phyloP scores from a whole-genome alignment of 2,888 invertebrate species.

The Eupithecia tripunctaria region DNA sequence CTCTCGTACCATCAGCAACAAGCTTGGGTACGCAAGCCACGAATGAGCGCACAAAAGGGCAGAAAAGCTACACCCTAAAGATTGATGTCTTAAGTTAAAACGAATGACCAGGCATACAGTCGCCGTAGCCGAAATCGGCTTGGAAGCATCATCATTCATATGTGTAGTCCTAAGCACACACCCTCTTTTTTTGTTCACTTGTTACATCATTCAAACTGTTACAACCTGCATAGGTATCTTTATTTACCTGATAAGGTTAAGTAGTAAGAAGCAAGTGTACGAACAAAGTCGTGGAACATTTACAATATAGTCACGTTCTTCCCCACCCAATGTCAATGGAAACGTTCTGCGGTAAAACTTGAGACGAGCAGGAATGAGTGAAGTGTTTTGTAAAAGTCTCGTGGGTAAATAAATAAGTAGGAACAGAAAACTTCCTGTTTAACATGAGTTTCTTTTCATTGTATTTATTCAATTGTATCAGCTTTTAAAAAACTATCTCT shows the following conservation, averaged over 20 bases:
- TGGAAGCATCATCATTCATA: too few species aligned
- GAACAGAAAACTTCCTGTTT: constrained; percentile 1
- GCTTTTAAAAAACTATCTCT: background rate
- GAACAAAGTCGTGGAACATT: background rate
- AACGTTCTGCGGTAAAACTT: constrained; percentile 1
- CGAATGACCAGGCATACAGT: too few species aligned
- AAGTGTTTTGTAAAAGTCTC: constrained; percentile 9
- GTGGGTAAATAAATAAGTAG: constrained; percentile 1
- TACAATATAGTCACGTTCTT: background rate
- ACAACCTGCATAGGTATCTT: background rate
- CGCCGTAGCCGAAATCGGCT: too few species aligned
- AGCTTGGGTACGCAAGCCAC: too few species aligned
- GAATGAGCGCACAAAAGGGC: too few species aligned
- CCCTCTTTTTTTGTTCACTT: background rate
- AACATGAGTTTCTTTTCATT: background rate
- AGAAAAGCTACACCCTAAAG: too few species aligned
- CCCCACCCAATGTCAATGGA: constrained; percentile 5
- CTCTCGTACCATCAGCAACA: too few species aligned
- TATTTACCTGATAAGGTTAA: background rate
- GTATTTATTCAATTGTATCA: background rate
- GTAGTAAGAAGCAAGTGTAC: background rate
- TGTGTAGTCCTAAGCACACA: background rate
- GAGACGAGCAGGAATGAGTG: background rate
- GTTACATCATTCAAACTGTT: background rate
- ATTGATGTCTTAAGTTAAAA: too few species aligned